Percentiles rank a stretch among this genome's conserved stretches.
Evolutionary conservation across 2,888 invertebrate genomes (phyloP).

Genomic region (Ormyrus rosae): DNA sequence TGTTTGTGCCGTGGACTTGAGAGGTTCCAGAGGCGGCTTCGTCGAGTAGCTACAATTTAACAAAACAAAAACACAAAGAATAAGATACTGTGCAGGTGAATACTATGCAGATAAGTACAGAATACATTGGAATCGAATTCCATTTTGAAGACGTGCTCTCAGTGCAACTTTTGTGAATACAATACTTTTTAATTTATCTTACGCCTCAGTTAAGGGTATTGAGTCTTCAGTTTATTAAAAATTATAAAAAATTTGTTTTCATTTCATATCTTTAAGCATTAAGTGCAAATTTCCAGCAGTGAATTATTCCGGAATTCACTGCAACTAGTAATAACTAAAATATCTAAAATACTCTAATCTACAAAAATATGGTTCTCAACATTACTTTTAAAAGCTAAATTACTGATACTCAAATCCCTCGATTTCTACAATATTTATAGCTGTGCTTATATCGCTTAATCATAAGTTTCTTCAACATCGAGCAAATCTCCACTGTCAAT

Average conservation of each 20-base stretch:
- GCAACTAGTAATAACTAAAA: not conserved
- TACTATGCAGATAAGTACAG: conserved; percentile 56
- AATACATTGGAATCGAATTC: conserved; percentile 40
- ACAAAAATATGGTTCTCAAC: not conserved
- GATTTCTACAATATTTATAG: conserved; percentile 11
- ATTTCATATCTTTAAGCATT: no score
- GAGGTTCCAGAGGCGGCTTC: conserved; percentile 78
- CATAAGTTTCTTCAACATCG: conserved; percentile 1
- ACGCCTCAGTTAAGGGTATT: conserved; percentile 14
- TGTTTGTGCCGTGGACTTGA: conserved; percentile 72
- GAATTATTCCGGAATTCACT: no score
- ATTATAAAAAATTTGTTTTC: not conserved
- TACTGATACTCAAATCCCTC: conserved; percentile 15
- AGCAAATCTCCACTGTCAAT: conserved; percentile 39
- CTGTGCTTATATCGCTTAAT: conserved; percentile 9
- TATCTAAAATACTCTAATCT: conserved; percentile 14
- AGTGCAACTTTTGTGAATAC: conserved; percentile 48
- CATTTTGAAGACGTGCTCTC: conserved; percentile 45
- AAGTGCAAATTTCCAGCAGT: no score
- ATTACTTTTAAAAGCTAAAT: not conserved
- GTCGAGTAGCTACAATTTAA: conserved; percentile 83
- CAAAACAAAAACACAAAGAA: conserved; percentile 80
- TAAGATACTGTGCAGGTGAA: conserved; percentile 75
- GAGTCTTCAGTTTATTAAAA: conserved; percentile 19
- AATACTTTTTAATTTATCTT: conserved; percentile 2